These are phyloP conservation scores for Pseudomyrmex gracilis DNA, from an alignment of 1,140 invertebrate species.

Conservation along the genomic window DNA sequence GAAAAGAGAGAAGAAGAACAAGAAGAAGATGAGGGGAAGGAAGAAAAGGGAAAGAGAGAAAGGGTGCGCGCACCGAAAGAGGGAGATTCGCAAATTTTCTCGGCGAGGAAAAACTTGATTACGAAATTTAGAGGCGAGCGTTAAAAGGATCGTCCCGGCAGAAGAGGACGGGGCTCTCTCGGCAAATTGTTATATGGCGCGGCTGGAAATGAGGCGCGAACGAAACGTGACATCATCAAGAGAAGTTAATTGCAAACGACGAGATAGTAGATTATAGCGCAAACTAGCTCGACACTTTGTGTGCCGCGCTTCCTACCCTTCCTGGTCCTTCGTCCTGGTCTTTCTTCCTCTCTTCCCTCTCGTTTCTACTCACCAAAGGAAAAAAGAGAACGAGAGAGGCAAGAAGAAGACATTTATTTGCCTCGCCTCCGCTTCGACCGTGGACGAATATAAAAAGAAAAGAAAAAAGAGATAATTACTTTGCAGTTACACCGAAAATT, in stretches of 20 bases:
- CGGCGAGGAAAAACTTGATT: slow-evolving; percentile 83
- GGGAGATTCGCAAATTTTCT: slow-evolving; percentile 76
- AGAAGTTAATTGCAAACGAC: slow-evolving; percentile 82
- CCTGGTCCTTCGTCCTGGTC: slow-evolving; percentile 16
- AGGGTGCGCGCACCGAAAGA: slow-evolving; percentile 36
- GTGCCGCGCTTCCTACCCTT: slow-evolving; percentile 58
- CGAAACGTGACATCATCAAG: slow-evolving; percentile 79
- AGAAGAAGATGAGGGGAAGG: background rate
- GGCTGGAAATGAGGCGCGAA: slow-evolving; percentile 78
- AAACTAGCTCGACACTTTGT: slow-evolving; percentile 78
- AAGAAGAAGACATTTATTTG: slow-evolving; percentile 35
- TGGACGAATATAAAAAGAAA: background rate
- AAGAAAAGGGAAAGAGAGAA: slow-evolving; percentile 3
- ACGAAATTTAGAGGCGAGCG: slow-evolving; percentile 82
- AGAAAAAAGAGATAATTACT: slow-evolving; percentile 34
- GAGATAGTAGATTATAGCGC: slow-evolving; percentile 80
- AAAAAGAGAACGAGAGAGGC: background rate
- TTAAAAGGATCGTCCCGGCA: slow-evolving; percentile 73
- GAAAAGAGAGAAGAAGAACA: background rate
- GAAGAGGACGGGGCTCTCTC: slow-evolving; percentile 47
- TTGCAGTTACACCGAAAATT: slow-evolving; percentile 21
- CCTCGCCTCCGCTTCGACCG: slow-evolving; percentile 26
- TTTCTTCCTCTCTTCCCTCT: slow-evolving; percentile 38
- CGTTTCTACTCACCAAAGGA: slow-evolving; percentile 11
- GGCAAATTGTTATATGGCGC: slow-evolving; percentile 75